Evolutionary conservation across 2,888 invertebrate species (phyloP).

Genomic region (Idaea biselata): DNA sequence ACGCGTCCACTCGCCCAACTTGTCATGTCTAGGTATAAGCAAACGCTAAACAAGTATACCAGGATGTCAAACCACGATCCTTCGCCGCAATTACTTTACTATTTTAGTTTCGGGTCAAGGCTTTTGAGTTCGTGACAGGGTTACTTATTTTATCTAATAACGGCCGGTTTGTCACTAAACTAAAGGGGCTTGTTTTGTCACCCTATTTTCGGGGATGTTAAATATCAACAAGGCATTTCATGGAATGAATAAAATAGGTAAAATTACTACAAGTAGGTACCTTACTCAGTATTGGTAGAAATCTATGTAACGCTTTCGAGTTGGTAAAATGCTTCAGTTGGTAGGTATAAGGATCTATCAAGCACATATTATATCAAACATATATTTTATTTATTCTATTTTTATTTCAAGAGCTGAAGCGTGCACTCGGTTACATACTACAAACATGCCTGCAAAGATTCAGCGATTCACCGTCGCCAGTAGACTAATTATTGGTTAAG

Average conservation of each 20-base stretch:
- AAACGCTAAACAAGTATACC: not conserved
- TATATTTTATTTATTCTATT: too few relatives aligned
- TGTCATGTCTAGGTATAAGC: not conserved
- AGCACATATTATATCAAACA: too few relatives aligned
- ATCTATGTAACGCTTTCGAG: too few relatives aligned
- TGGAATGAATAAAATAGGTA: not conserved
- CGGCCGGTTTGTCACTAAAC: not conserved
- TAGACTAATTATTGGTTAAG: too few relatives aligned
- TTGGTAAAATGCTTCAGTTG: too few relatives aligned
- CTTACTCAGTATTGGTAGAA: too few relatives aligned
- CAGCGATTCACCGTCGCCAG: too few relatives aligned
- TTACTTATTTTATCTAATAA: conserved; percentile 1
- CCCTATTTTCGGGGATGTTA: not conserved
- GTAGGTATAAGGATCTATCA: too few relatives aligned
- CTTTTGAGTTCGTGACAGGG: not conserved
- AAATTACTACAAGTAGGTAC: too few relatives aligned
- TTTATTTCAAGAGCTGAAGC: too few relatives aligned
- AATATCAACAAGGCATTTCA: not conserved
- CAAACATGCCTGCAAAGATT: too few relatives aligned
- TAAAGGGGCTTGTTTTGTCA: not conserved
- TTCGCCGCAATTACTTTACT: conserved; percentile 1
- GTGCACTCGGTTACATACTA: too few relatives aligned
- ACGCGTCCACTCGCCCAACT: not conserved
- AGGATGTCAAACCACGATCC: not conserved
- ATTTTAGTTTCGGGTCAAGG: not conserved